A percentile compares a stretch with the other conserved stretches of the same genome.
Evolutionary conservation across 2,113 vertebrate species (phyloP).

Genomic region (Puffinus mauretanicus): DNA sequence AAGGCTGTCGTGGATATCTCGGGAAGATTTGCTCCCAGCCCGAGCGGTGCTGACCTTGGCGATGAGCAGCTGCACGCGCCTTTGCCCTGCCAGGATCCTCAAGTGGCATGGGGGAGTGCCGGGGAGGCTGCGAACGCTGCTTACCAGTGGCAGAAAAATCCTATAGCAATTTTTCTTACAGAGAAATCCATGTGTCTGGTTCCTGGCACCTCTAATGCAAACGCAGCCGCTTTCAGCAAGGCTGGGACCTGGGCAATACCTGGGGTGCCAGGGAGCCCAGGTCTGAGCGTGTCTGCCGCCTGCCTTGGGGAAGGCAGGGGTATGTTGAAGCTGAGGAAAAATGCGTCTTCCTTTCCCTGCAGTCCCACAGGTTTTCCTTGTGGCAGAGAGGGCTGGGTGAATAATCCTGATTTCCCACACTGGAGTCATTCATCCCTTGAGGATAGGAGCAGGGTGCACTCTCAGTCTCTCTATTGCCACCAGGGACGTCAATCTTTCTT

Average conservation of each 20-base stretch:
- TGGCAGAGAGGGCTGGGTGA: neutral
- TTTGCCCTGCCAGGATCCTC: neutral
- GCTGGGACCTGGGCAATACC: neutral
- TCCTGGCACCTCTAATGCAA: neutral
- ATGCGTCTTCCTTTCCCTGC: neutral
- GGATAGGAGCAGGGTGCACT: neutral
- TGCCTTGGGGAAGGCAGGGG: neutral
- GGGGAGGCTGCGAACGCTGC: neutral
- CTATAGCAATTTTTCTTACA: neutral
- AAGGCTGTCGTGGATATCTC: neutral
- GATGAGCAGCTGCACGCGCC: neutral
- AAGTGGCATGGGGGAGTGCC: rapidly evolving
- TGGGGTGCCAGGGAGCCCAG: neutral
- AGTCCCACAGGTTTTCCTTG: neutral
- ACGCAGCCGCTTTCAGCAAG: rapidly evolving
- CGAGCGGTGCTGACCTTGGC: rapidly evolving
- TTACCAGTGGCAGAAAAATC: neutral
- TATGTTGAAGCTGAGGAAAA: neutral
- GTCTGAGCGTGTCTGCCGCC: rapidly evolving
- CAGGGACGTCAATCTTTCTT: neutral
- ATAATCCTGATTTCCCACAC: neutral
- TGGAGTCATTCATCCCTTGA: neutral
- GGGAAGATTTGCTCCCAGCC: neutral
- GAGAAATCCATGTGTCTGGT: neutral
- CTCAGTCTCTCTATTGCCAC: neutral